Conservation (phyloP, 2,888 invertebrate genomes). For the Caenorhabditis auriculariae region DNA sequence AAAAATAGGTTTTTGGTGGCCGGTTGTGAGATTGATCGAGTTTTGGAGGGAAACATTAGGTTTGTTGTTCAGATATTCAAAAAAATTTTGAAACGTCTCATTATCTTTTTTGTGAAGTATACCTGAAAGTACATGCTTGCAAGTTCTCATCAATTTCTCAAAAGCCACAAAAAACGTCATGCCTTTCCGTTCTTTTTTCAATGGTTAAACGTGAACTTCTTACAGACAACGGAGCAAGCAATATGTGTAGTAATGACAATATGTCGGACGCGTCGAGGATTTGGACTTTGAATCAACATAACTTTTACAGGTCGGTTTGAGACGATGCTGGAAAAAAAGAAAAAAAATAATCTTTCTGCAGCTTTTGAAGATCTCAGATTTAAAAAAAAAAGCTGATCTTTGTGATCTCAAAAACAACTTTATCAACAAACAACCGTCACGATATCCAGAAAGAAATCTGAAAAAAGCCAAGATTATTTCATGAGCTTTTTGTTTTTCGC, state of each 20-base stretch:
- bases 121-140: too few relatives aligned
- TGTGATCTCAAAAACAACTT: too few relatives aligned
- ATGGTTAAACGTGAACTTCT: not conserved
- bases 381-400: too few relatives aligned
- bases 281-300: slow-evolving; percentile 32
- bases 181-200: not conserved
- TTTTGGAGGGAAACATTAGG: not conserved
- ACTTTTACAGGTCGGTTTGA: slow-evolving; percentile 30
- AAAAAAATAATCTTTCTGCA: not conserved
- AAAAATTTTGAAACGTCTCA: too few relatives aligned
- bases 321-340: not conserved
- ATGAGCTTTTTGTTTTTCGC: too few relatives aligned
- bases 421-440: too few relatives aligned
- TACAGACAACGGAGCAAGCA: slow-evolving; percentile 14
- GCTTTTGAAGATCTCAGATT: not conserved
- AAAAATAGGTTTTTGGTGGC: not conserved
- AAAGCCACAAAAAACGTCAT: too few relatives aligned
- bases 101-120: too few relatives aligned
- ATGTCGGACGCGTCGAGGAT: slow-evolving; percentile 27
- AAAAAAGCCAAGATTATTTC: too few relatives aligned
- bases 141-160: too few relatives aligned
- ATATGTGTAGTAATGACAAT: slow-evolving; percentile 21
- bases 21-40: not conserved
- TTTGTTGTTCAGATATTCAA: not conserved
- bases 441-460: too few relatives aligned